Conservation (phyloP, 2,888 invertebrate genomes). For the Polyommatus icarus region DNA sequence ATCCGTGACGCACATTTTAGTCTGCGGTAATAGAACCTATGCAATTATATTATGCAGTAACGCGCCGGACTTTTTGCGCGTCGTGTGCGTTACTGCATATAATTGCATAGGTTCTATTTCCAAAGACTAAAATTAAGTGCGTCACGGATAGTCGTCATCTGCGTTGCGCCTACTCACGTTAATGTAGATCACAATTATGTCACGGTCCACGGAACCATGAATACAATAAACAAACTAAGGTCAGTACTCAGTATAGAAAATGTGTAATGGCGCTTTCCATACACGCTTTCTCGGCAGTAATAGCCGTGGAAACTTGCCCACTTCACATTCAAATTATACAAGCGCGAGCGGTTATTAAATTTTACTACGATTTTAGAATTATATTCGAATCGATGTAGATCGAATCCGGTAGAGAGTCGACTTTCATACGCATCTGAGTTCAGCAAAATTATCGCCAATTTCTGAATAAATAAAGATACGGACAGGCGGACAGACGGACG, state of each 20-base stretch:
- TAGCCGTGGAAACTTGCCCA: slow-evolving; percentile 1
- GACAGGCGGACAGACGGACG: too few species aligned
- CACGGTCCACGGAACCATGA: slow-evolving; percentile 1
- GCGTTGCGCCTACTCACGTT: neutral
- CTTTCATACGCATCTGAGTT: neutral
- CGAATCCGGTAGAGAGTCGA: neutral
- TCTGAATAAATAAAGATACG: too few species aligned
- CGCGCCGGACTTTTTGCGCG: too few species aligned
- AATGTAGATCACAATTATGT: neutral
- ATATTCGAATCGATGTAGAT: neutral
- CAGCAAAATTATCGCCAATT: neutral
- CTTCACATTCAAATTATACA: slow-evolving; percentile 17
- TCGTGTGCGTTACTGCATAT: too few species aligned
- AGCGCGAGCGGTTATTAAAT: neutral
- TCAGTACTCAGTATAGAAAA: slow-evolving; percentile 21
- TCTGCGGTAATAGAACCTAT: too few species aligned
- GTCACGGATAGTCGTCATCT: too few species aligned
- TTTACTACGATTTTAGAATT: slow-evolving; percentile 9
- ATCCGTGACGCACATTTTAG: too few species aligned
- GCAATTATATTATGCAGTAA: too few species aligned
- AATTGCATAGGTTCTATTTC: too few species aligned
- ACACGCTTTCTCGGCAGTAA: slow-evolving; percentile 31
- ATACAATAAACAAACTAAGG: neutral
- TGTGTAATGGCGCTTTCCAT: slow-evolving; percentile 10
- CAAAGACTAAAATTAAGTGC: too few species aligned